phyloP scores from a whole-genome alignment of 2,888 invertebrate genomes.

The Acrobasis consociella region DNA sequence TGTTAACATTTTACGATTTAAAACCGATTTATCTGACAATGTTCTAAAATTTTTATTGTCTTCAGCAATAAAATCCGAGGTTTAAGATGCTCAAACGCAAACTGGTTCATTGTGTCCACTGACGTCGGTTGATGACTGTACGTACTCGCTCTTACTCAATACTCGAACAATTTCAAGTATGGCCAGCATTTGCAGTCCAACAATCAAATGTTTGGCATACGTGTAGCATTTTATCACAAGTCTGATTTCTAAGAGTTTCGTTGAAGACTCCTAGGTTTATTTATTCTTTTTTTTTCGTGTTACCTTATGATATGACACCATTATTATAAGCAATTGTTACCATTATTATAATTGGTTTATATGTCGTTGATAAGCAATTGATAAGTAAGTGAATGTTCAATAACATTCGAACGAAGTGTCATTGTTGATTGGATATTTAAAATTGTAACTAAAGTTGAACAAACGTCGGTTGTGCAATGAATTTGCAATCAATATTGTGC shows the following conservation, averaged over 20 bases:
- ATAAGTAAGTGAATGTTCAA: constrained; percentile 41
- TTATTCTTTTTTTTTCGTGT: constrained; percentile 58
- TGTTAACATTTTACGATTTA: constrained; percentile 17
- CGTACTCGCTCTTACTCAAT: constrained; percentile 19
- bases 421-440: constrained; percentile 40
- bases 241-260: constrained; percentile 59
- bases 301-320: constrained; percentile 55
- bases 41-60: background rate
- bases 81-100: constrained; percentile 3
- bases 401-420: constrained; percentile 28
- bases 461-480: constrained; percentile 47
- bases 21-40: constrained; percentile 5
- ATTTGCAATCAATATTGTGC: constrained; percentile 58
- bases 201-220: constrained; percentile 56
- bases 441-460: constrained; percentile 28
- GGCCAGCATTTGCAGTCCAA: constrained; percentile 57
- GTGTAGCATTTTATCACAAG: constrained; percentile 58
- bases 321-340: constrained; percentile 67
- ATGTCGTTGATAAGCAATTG: constrained; percentile 25
- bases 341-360: constrained; percentile 52
- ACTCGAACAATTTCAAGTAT: constrained; percentile 23
- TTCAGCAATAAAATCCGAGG: background rate
- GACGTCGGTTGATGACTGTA: constrained; percentile 10
- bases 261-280: constrained; percentile 59
- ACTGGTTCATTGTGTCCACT: constrained; percentile 10